phyloP scores from a whole-genome alignment of 2,797 vertebrate genomes.

The Emys orbicularis region DNA sequence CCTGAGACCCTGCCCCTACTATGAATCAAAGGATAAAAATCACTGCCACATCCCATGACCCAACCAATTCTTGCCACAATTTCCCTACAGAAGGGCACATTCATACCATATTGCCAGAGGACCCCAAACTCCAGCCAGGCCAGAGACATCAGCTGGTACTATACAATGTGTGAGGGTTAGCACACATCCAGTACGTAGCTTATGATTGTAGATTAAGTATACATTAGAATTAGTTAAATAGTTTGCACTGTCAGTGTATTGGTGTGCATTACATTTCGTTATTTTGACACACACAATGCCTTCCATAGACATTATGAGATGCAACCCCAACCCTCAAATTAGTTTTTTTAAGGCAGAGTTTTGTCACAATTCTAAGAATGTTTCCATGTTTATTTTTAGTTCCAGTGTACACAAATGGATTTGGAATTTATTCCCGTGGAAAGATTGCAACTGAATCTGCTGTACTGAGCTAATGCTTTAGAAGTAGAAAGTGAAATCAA shows the following conservation, averaged over 20 bases:
- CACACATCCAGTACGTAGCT: not conserved
- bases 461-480: not conserved
- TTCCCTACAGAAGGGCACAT: not conserved
- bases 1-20: not conserved
- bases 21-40: not conserved
- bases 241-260: not conserved
- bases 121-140: accelerated
- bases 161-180: not conserved
- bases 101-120: accelerated
- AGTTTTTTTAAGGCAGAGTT: not conserved
- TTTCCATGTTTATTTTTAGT: not conserved
- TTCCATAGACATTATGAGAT: not conserved
- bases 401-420: not conserved
- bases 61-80: not conserved
- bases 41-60: not conserved
- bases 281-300: not conserved
- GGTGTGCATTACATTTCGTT: not conserved
- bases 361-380: not conserved
- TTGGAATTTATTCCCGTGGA: not conserved
- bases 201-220: not conserved
- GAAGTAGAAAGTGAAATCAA: not conserved
- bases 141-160: not conserved
- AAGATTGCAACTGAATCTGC: not conserved
- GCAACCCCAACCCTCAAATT: not conserved
- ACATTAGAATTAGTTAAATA: not conserved